These are phyloP conservation scores for Octonoba sinensis DNA, from an alignment of 2,888 invertebrate species.

Conservation along the genomic window DNA sequence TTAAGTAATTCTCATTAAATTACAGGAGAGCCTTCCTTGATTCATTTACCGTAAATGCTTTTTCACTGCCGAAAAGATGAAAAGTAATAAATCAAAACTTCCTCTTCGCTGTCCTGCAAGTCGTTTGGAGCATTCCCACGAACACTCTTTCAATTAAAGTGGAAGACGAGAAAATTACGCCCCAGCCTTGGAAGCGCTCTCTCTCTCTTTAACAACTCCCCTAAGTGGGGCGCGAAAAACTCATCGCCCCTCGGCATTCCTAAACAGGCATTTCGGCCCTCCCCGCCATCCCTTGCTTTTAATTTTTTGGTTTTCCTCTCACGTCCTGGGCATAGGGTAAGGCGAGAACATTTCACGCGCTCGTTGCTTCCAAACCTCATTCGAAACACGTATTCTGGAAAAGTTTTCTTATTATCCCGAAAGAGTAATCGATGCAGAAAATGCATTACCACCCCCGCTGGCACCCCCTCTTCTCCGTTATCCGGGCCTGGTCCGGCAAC, in stretches of 20 bases:
- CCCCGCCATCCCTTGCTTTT: constrained; percentile 21
- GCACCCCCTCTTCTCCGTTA: constrained; percentile 3
- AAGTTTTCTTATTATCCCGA: constrained; percentile 64
- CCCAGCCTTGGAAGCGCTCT: not conserved
- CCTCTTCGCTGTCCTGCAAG: no score
- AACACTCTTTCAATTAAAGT: constrained; percentile 16
- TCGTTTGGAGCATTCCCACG: not conserved
- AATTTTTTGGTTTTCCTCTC: constrained; percentile 60
- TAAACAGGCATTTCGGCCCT: constrained; percentile 1
- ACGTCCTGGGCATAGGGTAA: constrained; percentile 43
- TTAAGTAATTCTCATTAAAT: no score
- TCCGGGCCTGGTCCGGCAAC: constrained; percentile 9
- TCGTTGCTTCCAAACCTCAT: constrained; percentile 32
- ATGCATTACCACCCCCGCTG: constrained; percentile 47
- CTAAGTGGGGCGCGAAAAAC: constrained; percentile 31
- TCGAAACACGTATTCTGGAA: constrained; percentile 44
- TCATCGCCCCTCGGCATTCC: constrained; percentile 10
- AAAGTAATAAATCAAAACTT: no score
- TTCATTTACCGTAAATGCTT: no score
- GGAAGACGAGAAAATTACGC: constrained; percentile 16
- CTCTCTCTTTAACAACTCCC: constrained; percentile 30
- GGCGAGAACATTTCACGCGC: constrained; percentile 49
- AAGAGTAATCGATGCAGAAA: constrained; percentile 63
- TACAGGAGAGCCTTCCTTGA: no score
- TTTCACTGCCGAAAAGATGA: no score